Base-by-base conservation (phyloP, 2,113 vertebrate genomes). In the Odocoileus virginianus region DNA sequence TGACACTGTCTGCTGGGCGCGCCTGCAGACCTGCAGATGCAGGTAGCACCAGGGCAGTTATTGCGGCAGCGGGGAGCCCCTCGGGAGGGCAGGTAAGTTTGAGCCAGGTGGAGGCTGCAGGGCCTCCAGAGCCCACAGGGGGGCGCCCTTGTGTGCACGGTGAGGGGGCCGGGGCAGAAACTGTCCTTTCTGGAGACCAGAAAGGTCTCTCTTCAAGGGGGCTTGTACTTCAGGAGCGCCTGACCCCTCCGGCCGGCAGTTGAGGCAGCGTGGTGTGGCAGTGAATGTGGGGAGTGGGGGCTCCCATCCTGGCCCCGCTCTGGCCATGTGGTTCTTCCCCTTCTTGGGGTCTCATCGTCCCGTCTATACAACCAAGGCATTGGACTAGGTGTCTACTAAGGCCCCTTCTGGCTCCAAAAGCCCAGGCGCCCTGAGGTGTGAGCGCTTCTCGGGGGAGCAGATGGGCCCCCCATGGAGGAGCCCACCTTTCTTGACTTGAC, bases 11-110 rank as follows among this genome's bases (percentile, higher is more conserved):
- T 60, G 47, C 91, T 4, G 28, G 82, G 27, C 14, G 1, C 3
- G 1, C 28, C 90, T 92, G 82, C 82, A 47, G n/a, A 71, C 21
- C 83, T 28, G n/a, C 78, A 30, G 23, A 21, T 27, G 64, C 45
- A 33, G 92, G 94, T 96, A 96, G 81, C 96, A 92, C 97, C 96
- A 7, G 19, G 0, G 57, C 21, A 58, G 54, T 50, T 3, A 3
- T 61, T 14, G 50, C 17, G 67, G 91, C 86, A 50, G 88, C 36
- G 7, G 43, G 43, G 47, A 14, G 36, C 23, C 58, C 23, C 61
- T 14, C n/a, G 61, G 5, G 7, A 7, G 45, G 89, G 87, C 64
- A 17, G 85, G 95, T 36, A 13, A 40, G 5, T 43, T 28, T 13
- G 28, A n/a, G 55, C 82, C 71, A 19, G 30, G 12, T 12, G 89